Conservation (phyloP, 64 coral and sea anemone genomes). For the Montipora capricornis region DNA sequence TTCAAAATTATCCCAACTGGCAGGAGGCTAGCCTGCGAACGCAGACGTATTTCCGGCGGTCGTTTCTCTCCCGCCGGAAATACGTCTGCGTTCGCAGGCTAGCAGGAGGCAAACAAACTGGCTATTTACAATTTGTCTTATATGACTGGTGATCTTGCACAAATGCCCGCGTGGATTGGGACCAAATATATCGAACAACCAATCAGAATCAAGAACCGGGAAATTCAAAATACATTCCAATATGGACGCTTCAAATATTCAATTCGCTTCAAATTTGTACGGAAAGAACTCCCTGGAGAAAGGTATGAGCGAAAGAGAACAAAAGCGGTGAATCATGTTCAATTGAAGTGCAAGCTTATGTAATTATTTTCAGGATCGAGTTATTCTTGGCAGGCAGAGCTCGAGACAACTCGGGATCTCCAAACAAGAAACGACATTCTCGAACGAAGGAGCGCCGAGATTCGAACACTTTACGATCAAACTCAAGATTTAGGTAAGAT, state of each 20-base stretch:
- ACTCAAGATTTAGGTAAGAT: background rate
- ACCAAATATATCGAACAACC: background rate
- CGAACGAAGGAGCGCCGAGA: constrained; percentile 36
- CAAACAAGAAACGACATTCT: constrained; percentile 47
- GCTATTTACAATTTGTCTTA: too few species aligned
- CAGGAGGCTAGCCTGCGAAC: too few species aligned
- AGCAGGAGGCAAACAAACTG: too few species aligned
- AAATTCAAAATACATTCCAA: constrained; percentile 32
- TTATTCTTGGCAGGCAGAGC: constrained; percentile 41
- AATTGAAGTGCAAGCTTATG: background rate
- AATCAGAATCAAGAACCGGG: constrained; percentile 17
- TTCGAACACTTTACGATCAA: constrained; percentile 47
- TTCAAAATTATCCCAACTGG: too few species aligned
- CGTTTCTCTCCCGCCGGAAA: too few species aligned
- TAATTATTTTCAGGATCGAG: background rate
- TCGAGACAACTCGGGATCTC: background rate
- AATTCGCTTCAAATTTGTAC: background rate
- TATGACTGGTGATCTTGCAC: too few species aligned
- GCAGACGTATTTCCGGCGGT: too few species aligned
- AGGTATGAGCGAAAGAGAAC: background rate
- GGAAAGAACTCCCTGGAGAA: background rate
- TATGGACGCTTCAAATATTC: constrained; percentile 11
- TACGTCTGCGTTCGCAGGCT: too few species aligned
- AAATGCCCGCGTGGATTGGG: background rate
- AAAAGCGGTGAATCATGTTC: background rate